Conservation (phyloP, 2,888 invertebrate species). For the Exephanes ischioxanthus region DNA sequence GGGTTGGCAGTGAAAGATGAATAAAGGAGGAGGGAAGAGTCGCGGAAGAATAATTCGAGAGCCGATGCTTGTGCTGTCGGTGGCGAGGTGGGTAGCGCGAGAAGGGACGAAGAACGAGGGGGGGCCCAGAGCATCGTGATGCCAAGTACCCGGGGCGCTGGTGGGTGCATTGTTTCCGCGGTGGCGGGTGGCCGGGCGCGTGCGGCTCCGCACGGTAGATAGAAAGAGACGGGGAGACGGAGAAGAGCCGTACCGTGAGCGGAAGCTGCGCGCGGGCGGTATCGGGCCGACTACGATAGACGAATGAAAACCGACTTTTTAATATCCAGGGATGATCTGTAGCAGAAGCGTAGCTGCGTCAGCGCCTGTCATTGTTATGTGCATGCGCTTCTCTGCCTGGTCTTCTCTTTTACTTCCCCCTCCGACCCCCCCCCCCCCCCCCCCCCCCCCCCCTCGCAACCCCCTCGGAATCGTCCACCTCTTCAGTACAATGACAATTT, state of each 20-base stretch:
- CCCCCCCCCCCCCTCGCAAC: slow-evolving; percentile 19
- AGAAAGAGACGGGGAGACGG: slow-evolving; percentile 51
- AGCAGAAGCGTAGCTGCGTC: slow-evolving; percentile 82
- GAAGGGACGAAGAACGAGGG: slow-evolving; percentile 12
- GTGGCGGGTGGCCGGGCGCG: slow-evolving; percentile 62
- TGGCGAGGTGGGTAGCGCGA: slow-evolving; percentile 28
- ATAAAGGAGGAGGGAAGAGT: slow-evolving; percentile 51
- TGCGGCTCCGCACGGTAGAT: slow-evolving; percentile 51
- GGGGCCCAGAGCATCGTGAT: slow-evolving; percentile 58
- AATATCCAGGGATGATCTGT: slow-evolving; percentile 85
- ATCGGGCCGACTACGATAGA: slow-evolving; percentile 71
- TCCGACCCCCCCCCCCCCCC: slow-evolving; percentile 19
- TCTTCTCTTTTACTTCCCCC: slow-evolving; percentile 28
- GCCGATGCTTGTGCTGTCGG: slow-evolving; percentile 49
- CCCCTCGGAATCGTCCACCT: slow-evolving; percentile 74
- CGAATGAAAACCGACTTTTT: slow-evolving; percentile 83
- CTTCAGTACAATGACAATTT: slow-evolving; percentile 85
- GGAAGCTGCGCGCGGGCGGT: slow-evolving; percentile 49
- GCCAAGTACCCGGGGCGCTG: slow-evolving; percentile 69
- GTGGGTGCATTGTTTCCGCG: slow-evolving; percentile 66
- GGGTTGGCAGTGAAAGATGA: slow-evolving; percentile 26
- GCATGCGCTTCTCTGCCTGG: slow-evolving; percentile 66
- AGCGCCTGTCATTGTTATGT: slow-evolving; percentile 85
- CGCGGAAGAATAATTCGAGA: slow-evolving; percentile 68
- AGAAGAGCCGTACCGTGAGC: slow-evolving; percentile 29